Conservation (phyloP, 1,140 invertebrate species). For the Drosophila auraria region DNA sequence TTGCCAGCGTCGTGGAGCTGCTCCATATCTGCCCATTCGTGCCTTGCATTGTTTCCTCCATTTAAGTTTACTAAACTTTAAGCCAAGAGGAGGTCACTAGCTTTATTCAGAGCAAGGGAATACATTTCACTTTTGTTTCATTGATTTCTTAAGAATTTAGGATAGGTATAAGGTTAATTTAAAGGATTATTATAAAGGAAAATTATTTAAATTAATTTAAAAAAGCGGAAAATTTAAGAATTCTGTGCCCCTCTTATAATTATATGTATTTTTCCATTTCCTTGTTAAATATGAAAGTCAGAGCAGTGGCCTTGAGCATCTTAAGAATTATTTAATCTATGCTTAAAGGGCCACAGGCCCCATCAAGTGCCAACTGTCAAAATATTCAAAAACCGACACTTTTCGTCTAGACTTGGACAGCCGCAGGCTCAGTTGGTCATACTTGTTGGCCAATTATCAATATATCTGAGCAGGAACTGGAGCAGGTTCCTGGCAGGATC, state of each 20-base stretch:
- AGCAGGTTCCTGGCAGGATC: slow-evolving; percentile 21
- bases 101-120: background rate
- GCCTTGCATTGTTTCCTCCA: slow-evolving; percentile 2
- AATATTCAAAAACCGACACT: slow-evolving; percentile 60
- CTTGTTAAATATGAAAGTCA: background rate
- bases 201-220: background rate
- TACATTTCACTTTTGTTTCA: background rate
- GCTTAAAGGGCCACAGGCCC: slow-evolving; percentile 7
- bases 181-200: background rate
- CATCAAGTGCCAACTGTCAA: slow-evolving; percentile 74
- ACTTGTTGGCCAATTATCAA: slow-evolving; percentile 66
- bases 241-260: too few relatives aligned
- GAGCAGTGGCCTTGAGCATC: background rate
- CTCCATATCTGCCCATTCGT: slow-evolving; percentile 5
- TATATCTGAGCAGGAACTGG: slow-evolving; percentile 34
- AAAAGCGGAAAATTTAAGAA: rapidly evolving
- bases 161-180: too few relatives aligned
- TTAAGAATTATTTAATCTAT: slow-evolving; percentile 31
- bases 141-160: background rate
- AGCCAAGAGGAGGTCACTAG: background rate
- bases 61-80: slow-evolving; percentile 8
- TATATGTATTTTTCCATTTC: too few relatives aligned
- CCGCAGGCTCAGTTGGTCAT: slow-evolving; percentile 57
- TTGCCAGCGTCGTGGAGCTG: slow-evolving; percentile 13
- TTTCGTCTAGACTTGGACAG: slow-evolving; percentile 71